Percentiles rank a stretch among this genome's conserved stretches.
These are phyloP conservation scores for Batillaria attramentaria DNA, from an alignment of 1,140 invertebrate genomes.

Conservation along the genomic window DNA sequence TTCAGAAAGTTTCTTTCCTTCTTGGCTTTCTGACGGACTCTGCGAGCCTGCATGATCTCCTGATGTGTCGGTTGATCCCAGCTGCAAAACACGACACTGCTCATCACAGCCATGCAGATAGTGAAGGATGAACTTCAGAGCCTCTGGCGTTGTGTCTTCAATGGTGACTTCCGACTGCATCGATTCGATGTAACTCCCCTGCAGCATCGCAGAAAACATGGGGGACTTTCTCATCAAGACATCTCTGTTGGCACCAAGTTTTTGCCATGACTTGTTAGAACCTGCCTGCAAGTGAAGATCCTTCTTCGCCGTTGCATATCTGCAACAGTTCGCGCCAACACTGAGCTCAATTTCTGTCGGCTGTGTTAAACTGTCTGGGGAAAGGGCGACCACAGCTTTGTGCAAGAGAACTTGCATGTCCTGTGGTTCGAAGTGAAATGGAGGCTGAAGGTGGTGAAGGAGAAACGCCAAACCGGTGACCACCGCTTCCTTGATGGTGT, in stretches of 20 bases:
- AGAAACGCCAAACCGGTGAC: constrained; percentile 1
- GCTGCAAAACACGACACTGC: constrained; percentile 29
- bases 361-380: neutral
- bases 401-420: neutral
- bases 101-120: constrained; percentile 51
- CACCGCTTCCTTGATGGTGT: constrained; percentile 13
- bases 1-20: neutral
- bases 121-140: constrained; percentile 46
- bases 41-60: too few relatives aligned
- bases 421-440: neutral
- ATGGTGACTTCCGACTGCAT: constrained; percentile 44
- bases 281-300: constrained; percentile 11
- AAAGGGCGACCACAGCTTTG: neutral
- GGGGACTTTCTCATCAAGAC: constrained; percentile 41
- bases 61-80: too few relatives aligned
- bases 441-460: neutral
- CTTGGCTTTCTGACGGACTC: neutral
- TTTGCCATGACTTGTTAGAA: constrained; percentile 18
- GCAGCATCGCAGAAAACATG: constrained; percentile 59
- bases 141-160: constrained; percentile 37
- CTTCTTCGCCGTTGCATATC: neutral
- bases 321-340: neutral
- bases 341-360: neutral
- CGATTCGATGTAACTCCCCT: constrained; percentile 54
- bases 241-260: constrained; percentile 39